phyloP scores from a whole-genome alignment of 2,888 invertebrate species.

The Hoplodrina ambigua region DNA sequence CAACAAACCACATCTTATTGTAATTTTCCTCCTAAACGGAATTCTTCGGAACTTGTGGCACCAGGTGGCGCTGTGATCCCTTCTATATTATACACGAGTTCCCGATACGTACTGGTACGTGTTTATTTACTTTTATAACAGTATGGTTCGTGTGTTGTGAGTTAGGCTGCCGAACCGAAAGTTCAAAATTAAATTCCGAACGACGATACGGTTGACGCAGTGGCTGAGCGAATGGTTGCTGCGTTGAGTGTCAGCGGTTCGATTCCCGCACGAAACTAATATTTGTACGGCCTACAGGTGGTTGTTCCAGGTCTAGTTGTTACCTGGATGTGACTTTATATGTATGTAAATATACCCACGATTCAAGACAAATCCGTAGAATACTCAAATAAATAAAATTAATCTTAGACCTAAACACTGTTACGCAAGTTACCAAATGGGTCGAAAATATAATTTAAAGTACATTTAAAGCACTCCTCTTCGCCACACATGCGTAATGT shows the following conservation, averaged over 20 bases:
- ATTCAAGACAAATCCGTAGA: too few species aligned
- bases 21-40: slow-evolving; percentile 43
- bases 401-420: too few species aligned
- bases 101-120: slow-evolving; percentile 39
- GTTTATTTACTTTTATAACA: slow-evolving; percentile 57
- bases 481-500: not conserved
- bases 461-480: too few species aligned
- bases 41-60: slow-evolving; percentile 34
- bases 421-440: not conserved
- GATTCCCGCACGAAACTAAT: not conserved
- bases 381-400: too few species aligned
- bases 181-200: not conserved
- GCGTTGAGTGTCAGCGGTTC: not conserved
- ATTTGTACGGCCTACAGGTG: not conserved
- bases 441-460: not conserved
- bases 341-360: too few species aligned
- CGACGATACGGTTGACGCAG: not conserved
- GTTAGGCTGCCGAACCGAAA: not conserved
- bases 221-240: not conserved
- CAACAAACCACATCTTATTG: slow-evolving; percentile 50
- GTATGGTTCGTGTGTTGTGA: slow-evolving; percentile 15
- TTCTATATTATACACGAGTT: slow-evolving; percentile 58
- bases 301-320: not conserved
- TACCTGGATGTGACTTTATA: not conserved
- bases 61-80: slow-evolving; percentile 56